Base-by-base conservation (phyloP, 2,797 vertebrate species). In the Pristis pectinata region DNA sequence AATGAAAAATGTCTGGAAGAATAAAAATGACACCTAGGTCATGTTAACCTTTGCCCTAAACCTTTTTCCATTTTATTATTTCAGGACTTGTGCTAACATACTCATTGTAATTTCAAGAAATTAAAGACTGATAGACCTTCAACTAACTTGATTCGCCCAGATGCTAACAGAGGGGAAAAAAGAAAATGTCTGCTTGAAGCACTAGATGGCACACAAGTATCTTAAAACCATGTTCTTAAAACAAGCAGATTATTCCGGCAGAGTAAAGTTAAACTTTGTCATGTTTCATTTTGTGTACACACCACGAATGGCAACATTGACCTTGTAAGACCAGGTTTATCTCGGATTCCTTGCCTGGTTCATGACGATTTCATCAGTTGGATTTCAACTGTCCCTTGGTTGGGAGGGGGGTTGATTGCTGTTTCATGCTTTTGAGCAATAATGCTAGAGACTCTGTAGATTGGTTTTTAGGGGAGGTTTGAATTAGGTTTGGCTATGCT, bases 131-230 rank as follows among this genome's bases (percentile, higher is more conserved):
- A 93, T 44, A 56, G 70, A n/a, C 49, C 44, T 56, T 94, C 49
- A 53, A 41, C 24, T 44, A 67, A 30, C 91, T 34, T 49, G 27
- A 76, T 94, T 94, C 49, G n/a, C 41, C n/a, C 61, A 67, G 37
- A 91, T 91, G 19, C 37, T 67, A 41, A 93, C 30, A 53, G 44
- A n/a, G 92, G 70, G 70, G 41, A 72, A 49, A 3, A 94, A 72
- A 93, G 37, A 49, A 53, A 94, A 53, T 72, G 30, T 70, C 15
- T 74, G 67, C 87, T 74, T 76, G 92, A n/a, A n/a, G 67, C 92
- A 94, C 92, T 94, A 94, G 70, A n/a, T 94, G 92, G 70, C 44
- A 76, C 76, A 74, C 70, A 56, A 94, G 70, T 76, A n/a, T 76
- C 76, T 41, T 93, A 44, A 41, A 93, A 93, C 49, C 41, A 34